Base-by-base conservation (phyloP, 2,113 vertebrate species). In the Sapajus apella region DNA sequence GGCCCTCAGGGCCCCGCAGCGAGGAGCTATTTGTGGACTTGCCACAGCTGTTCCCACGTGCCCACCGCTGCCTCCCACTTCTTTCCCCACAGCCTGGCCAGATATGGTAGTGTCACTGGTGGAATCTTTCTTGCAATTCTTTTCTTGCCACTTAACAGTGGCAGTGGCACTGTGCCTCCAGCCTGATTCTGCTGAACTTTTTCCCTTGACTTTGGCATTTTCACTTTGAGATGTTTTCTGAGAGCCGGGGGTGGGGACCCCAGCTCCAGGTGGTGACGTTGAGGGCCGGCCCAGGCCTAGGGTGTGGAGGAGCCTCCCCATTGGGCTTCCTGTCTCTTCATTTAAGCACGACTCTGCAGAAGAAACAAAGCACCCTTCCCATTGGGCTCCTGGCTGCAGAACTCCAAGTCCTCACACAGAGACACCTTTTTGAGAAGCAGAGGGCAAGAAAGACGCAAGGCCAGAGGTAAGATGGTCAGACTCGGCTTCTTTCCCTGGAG, bases 311-410 rank as follows among this genome's bases (percentile, higher is more conserved):
- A 97, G 7, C 50, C 40, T 98, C 35, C 1, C n/a, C 61, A 21
- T 25, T 5, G 0, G 64, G 97, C 96, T 98, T 98, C 97, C 97
- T 98, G 97, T 97, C 50, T 96, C 89, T 89, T 56, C 32, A 0
- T 35, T 52, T 86, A 37, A 70, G n/a, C 37, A 5, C 6, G 0
- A 81, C 93, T 94, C 81, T 95, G 73, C 43, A 80, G 86, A 81
- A 89, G 83, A 32, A n/a, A 79, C 73, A 77, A 56, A 94, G 79
- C 32, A 3, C 30, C 79, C 86, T 95, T 47, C 64, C 37, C 88
- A 47, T 66, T 20, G 72, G 70, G 76, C 27, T 80, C 47, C 58
- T n/a, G 75, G 64, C 12, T 6, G 21, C 88, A 68, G 37, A 70
- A 58, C 43, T n/a, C 84, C 27, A 27, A 27, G 21, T 20, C 52